Base-by-base conservation (phyloP, 1,140 invertebrate genomes). In the Prorops nasuta region DNA sequence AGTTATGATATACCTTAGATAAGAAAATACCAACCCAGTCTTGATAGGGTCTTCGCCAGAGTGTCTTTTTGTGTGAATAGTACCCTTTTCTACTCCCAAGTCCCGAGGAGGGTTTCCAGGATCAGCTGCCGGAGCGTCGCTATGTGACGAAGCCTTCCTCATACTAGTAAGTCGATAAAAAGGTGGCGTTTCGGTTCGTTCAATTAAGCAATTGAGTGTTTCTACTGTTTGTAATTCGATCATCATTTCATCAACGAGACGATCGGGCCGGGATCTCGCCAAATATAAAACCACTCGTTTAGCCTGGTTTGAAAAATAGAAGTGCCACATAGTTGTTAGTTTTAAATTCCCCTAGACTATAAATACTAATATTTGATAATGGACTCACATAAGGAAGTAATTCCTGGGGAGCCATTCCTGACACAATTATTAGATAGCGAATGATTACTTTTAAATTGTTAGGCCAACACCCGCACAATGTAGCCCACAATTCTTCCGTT, bases 401-500 rank as follows among this genome's bases (percentile, higher is more conserved):
- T 75, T 97, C 92, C 54, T 87, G 87, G 6, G 96, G 92, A 3
- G 96, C 92, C 85, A 99, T 91, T 36, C 94, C 93, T 2, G 93
- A 94, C 19, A 98, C 87, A 54, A 99, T 97, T 49, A 98, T 90
- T 16, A 99, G 79, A 77, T 98, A 99, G n/a, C 96, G 84, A 50
- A 98, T 89, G 51, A 99, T 96, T 12, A 98, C 92, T 79, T 94
- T 93, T 19, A 99, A 81, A 79, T 99, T 99, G 66, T 95, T 94
- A 0, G 94, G 91, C 92, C 95, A 98, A 58, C 92, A 96, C 4
- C 90, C 86, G 61, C 94, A 96, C 12, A 99, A 76, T 12, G 92
- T 95, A 20, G 92, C 87, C 97, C 97, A 99, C 10, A 98, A 77
- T 66, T 94, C 88, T 75, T 98, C 96, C 16, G 96, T 88, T 73